These are phyloP conservation scores for Glaucomys volans DNA, from an alignment of 2,113 vertebrate species.

Conservation along the genomic window DNA sequence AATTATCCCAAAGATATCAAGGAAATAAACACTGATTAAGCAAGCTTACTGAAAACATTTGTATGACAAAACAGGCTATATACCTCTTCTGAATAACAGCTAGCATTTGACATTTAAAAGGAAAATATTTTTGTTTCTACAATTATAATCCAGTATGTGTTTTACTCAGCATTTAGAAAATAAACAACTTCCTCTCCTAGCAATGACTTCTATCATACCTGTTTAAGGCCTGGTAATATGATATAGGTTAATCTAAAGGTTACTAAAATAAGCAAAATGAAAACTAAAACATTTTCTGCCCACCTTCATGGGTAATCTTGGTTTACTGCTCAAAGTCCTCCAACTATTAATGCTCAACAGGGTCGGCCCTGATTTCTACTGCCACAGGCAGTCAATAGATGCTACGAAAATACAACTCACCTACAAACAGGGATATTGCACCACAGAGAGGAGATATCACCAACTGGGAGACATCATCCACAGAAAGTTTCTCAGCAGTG, in stretches of 20 bases:
- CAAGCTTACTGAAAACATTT: neutral
- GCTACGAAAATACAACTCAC: conserved; percentile 83
- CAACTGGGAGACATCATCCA: conserved; percentile 89
- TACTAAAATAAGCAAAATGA: neutral
- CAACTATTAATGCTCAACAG: neutral
- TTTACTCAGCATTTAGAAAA: neutral
- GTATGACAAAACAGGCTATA: neutral
- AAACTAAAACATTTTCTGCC: neutral
- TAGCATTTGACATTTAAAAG: neutral
- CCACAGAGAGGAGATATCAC: conserved; percentile 92
- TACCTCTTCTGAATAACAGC: neutral
- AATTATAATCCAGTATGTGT: neutral
- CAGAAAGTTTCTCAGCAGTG: conserved; percentile 89
- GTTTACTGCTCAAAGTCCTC: neutral
- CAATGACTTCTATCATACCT: neutral
- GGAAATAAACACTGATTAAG: neutral
- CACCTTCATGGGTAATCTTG: neutral
- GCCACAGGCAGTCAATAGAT: neutral
- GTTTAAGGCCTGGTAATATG: neutral
- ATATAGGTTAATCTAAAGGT: neutral
- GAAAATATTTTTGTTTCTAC: neutral
- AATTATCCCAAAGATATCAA: neutral
- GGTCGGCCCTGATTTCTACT: neutral
- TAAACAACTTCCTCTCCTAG: neutral
- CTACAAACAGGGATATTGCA: conserved; percentile 94